A percentile compares a stretch with the other conserved stretches of the same genome.
Evolutionary conservation across 2,888 invertebrate genomes (phyloP).

Genomic region (Nebria brevicollis): DNA sequence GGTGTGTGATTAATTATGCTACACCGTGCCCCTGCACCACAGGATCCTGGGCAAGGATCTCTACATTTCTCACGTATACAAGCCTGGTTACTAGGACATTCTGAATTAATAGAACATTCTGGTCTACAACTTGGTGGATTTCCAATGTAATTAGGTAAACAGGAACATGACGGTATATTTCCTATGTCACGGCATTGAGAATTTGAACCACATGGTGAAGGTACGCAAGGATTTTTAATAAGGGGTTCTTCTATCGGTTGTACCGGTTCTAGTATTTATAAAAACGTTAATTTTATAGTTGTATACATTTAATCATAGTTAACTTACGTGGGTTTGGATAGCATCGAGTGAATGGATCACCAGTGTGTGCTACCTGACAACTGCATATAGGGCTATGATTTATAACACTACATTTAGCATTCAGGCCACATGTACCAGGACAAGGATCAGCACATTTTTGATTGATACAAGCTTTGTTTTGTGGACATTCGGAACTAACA

Average conservation of each 20-base stretch:
- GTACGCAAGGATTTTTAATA: constrained; percentile 68
- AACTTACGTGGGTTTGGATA: constrained; percentile 65
- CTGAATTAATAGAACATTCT: constrained; percentile 72
- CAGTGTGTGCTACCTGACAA: constrained; percentile 77
- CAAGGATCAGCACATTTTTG: constrained; percentile 86
- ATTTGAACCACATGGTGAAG: constrained; percentile 67
- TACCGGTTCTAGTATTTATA: constrained; percentile 46
- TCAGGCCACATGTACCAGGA: constrained; percentile 81
- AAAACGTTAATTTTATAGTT: constrained; percentile 33
- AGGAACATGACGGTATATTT: constrained; percentile 66
- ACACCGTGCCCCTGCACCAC: constrained; percentile 72
- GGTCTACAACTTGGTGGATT: constrained; percentile 75
- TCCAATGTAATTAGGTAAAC: constrained; percentile 69
- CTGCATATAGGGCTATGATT: constrained; percentile 86
- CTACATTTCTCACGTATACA: constrained; percentile 68
- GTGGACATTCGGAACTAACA: constrained; percentile 82
- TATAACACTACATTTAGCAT: constrained; percentile 80
- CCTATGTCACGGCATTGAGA: constrained; percentile 72
- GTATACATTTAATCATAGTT: neutral
- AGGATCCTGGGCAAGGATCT: constrained; percentile 73
- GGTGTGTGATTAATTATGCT: constrained; percentile 75
- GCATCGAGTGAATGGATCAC: constrained; percentile 84
- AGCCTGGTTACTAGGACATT: constrained; percentile 69
- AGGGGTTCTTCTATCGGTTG: constrained; percentile 55
- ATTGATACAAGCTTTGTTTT: constrained; percentile 81